Conservation (phyloP, 2,113 vertebrate species). For the Carassius gibelio region DNA sequence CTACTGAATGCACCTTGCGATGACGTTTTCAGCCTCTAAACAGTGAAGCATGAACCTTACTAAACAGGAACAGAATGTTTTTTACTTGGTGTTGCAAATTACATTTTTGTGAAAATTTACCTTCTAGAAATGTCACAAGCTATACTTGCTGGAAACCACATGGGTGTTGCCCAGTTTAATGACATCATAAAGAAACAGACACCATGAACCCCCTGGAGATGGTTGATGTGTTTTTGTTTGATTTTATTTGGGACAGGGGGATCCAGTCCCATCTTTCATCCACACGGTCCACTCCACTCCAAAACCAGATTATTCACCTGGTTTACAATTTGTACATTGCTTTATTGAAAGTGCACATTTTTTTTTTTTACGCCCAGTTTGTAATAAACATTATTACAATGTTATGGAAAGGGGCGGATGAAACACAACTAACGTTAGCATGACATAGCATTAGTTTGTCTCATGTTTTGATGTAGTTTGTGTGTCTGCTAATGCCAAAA, state of each 20-base stretch:
- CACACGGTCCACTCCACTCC: conserved; percentile 42
- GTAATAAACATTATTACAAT: conserved; percentile 46
- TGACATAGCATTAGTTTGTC: conserved; percentile 31
- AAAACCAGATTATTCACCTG: conserved; percentile 22
- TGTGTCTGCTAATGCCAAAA: conserved; percentile 31
- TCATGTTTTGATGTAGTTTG: not conserved
- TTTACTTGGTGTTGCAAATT: not conserved
- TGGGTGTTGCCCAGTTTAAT: not conserved
- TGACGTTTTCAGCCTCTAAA: not conserved
- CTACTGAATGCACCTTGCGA: not conserved
- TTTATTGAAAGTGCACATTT: conserved; percentile 61
- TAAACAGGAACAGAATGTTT: not conserved
- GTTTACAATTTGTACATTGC: conserved; percentile 57
- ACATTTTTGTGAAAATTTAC: not conserved
- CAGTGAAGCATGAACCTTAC: not conserved
- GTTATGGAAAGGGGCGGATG: not conserved
- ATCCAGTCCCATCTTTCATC: conserved; percentile 40
- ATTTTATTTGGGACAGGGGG: conserved; percentile 44
- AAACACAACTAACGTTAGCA: conserved; percentile 28
- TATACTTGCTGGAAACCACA: not conserved
- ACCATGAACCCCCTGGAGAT: not conserved
- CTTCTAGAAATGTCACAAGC: not conserved
- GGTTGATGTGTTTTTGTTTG: not conserved
- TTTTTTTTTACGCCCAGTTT: conserved; percentile 39
- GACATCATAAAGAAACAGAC: conserved; percentile 4